Base-by-base conservation (phyloP, 1,140 invertebrate species). In the Melipona quadrifasciata region DNA sequence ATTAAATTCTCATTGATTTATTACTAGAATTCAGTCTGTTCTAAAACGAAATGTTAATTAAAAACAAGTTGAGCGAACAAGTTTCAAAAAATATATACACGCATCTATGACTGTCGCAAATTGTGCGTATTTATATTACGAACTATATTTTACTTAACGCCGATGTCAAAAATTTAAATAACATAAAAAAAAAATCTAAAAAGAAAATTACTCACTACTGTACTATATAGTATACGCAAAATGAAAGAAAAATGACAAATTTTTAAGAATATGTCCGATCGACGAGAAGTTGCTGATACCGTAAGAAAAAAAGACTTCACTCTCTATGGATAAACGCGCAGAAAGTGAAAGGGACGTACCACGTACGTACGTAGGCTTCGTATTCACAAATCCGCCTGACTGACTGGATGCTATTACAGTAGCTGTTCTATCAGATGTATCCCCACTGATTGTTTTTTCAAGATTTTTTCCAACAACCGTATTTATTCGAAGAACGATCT, bases 301-400 rank as follows among this genome's bases (percentile, higher is more conserved):
- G 19, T 27, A 27, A n/a, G 8, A 4, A 5, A 55, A 27, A 34
- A 27, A 4, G 27, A 67, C 0, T 21, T 27, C 27, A 55, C 17
- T 51, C 64, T 82, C 68, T 16, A 31, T 6, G 12, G 5, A 21
- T 11, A 55, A 24, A 51, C 5, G 10, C 0, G 19, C 27, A 4
- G 27, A 68, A 74, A 70, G 72, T 82, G n/a, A 81, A 67, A 75
- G 58, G 39, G 16, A 53, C 55, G 4, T 55, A 65, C 47, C n/a
- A 17, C 19, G 17, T 6, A 24, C n/a, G 24, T 61, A 57, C 0
- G 16, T 31, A 47, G 39, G 8, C 39, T 6, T 47, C 39, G 39
- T 3, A 1, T n/a, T 10, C 21, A 21, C 27, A 34, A 27, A 16
- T 31, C 27, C 31, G 34, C 19, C 34, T 27, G 65, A 58, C 47